Conservation (phyloP, 2,888 invertebrate species). For the Sceliomorpha sp. region DNA sequence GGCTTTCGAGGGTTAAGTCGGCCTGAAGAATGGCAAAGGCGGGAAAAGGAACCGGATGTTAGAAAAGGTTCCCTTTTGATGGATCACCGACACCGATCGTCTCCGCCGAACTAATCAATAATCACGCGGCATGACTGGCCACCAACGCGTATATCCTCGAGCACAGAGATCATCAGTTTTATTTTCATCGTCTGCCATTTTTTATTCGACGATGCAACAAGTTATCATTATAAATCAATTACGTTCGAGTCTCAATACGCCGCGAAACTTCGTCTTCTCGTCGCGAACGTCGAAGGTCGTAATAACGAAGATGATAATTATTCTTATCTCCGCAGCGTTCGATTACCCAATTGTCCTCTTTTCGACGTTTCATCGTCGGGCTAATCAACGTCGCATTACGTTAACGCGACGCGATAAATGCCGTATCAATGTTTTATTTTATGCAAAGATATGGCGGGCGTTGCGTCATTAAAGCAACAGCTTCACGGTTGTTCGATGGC, state of each 20-base stretch:
- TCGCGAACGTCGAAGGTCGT: no score
- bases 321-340: no score
- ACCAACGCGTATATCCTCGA: conserved; percentile 70
- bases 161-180: conserved; percentile 75
- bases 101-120: conserved; percentile 79
- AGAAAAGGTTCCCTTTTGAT: conserved; percentile 69
- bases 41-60: conserved; percentile 59
- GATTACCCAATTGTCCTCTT: no score
- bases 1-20: conserved; percentile 41
- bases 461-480: conserved; percentile 41
- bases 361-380: no score
- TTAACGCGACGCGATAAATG: no score
- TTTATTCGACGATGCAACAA: conserved; percentile 30
- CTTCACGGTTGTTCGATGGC: conserved; percentile 68
- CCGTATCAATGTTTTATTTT: conserved; percentile 47
- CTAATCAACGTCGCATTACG: no score
- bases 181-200: conserved; percentile 20
- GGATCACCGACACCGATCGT: conserved; percentile 78
- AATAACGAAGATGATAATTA: no score
- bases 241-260: conserved; percentile 42
- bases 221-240: conserved; percentile 55
- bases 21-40: conserved; percentile 57
- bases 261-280: conserved; percentile 18
- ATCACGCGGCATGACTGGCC: conserved; percentile 70
- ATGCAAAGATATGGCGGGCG: conserved; percentile 44